Evolutionary conservation across 1,140 invertebrate species (phyloP).

Genomic region (Melanaphis sacchari): DNA sequence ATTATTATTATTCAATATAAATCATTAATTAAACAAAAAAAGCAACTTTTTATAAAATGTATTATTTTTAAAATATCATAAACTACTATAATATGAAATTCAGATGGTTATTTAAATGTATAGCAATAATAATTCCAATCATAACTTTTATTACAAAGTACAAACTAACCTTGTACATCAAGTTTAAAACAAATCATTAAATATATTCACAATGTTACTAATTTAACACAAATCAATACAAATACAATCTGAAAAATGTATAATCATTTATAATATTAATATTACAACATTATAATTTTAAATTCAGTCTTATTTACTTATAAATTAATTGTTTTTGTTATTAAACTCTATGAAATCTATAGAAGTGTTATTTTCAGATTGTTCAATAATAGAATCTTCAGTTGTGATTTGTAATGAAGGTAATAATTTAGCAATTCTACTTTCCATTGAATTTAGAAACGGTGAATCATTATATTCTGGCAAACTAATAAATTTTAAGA

Average conservation of each 20-base stretch:
- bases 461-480: conserved; percentile 63
- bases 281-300: neutral
- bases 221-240: neutral
- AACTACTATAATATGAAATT: neutral
- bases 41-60: too few relatives aligned
- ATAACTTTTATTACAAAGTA: neutral
- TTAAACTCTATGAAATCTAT: neutral
- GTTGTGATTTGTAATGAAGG: neutral
- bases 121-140: too few relatives aligned
- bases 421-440: conserved; percentile 29
- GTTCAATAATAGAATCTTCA: neutral
- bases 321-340: neutral
- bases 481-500: conserved; percentile 64
- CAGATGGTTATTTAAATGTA: too few relatives aligned
- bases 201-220: neutral
- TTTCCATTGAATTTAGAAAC: conserved; percentile 62
- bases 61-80: neutral
- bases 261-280: neutral
- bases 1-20: neutral
- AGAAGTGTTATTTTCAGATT: neutral
- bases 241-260: neutral
- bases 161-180: neutral
- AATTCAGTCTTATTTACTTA: conserved; percentile 38
- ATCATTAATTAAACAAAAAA: too few relatives aligned
- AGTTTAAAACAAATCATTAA: neutral